A percentile compares a stretch with the other conserved stretches of the same genome.
Evolutionary conservation across 2,888 invertebrate genomes (phyloP).

Genomic region (Cenopis cana): DNA sequence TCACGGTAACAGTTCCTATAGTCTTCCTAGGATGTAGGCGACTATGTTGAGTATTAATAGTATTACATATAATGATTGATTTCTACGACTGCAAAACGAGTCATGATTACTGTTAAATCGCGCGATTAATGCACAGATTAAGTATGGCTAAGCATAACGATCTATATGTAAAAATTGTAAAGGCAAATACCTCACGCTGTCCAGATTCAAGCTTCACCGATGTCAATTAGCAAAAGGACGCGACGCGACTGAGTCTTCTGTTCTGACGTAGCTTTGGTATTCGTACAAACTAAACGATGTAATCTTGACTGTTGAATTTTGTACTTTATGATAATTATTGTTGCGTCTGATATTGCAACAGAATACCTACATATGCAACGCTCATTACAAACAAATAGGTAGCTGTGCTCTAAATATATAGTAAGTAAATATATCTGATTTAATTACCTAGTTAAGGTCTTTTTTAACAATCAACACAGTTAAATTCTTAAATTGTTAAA

Average conservation of each 20-base stretch:
- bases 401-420: not conserved
- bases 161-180: not conserved
- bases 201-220: conserved; percentile 10
- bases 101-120: not conserved
- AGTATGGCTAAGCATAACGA: not conserved
- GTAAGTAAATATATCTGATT: not conserved
- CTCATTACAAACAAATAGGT: not conserved
- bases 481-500: not conserved
- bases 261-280: conserved; percentile 12
- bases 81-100: not conserved
- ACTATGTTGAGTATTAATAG: not conserved
- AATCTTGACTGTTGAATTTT: conserved; percentile 5
- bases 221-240: conserved; percentile 17
- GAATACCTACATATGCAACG: not conserved
- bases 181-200: not conserved
- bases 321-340: not conserved
- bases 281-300: conserved; percentile 11
- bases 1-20: not conserved
- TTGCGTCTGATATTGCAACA: not conserved
- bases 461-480: conserved; percentile 1
- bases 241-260: conserved; percentile 16
- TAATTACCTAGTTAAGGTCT: not conserved
- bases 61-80: not conserved
- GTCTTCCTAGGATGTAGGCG: not conserved
- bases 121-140: not conserved